Evolutionary conservation across 2,797 vertebrate genomes (phyloP).

Genomic region (Gymnothorax reevesii): DNA sequence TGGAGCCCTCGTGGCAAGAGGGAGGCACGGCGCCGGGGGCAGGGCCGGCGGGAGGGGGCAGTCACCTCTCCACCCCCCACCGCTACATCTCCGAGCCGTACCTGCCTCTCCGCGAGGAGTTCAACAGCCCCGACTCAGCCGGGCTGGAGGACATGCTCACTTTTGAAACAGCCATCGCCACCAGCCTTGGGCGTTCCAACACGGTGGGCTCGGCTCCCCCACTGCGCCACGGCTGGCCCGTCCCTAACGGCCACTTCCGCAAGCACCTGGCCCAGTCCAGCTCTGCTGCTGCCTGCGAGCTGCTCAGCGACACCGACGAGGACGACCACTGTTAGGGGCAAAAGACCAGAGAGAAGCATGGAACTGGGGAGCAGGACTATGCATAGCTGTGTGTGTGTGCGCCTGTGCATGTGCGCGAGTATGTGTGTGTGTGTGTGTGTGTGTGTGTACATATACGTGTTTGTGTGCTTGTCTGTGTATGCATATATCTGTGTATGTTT

Average conservation of each 20-base stretch:
- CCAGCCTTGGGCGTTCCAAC: conserved; percentile 88
- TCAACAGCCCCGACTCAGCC: conserved; percentile 75
- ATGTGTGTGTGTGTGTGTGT: not conserved
- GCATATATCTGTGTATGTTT: not conserved
- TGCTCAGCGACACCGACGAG: conserved; percentile 93
- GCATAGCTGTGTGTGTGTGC: not conserved
- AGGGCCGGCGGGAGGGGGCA: conserved; percentile 65
- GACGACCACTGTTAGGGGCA: conserved; percentile 91
- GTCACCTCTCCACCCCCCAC: conserved; percentile 83
- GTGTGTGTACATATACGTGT: not conserved
- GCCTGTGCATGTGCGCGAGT: not conserved
- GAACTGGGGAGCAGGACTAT: not conserved
- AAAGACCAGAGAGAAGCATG: not conserved
- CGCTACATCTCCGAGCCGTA: conserved; percentile 97
- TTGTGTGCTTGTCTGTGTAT: not conserved
- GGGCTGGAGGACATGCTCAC: conserved; percentile 88
- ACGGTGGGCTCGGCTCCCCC: conserved; percentile 90
- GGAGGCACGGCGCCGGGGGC: conserved; percentile 49
- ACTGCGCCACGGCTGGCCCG: conserved; percentile 93
- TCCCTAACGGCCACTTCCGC: conserved; percentile 94
- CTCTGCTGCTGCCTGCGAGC: conserved; percentile 77
- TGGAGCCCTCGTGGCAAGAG: conserved; percentile 49
- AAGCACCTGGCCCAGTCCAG: conserved; percentile 79
- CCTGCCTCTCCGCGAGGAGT: conserved; percentile 85
- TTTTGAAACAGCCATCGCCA: conserved; percentile 91